Conservation (phyloP, 2,797 vertebrate genomes). For the Synaphobranchus kaupii region DNA sequence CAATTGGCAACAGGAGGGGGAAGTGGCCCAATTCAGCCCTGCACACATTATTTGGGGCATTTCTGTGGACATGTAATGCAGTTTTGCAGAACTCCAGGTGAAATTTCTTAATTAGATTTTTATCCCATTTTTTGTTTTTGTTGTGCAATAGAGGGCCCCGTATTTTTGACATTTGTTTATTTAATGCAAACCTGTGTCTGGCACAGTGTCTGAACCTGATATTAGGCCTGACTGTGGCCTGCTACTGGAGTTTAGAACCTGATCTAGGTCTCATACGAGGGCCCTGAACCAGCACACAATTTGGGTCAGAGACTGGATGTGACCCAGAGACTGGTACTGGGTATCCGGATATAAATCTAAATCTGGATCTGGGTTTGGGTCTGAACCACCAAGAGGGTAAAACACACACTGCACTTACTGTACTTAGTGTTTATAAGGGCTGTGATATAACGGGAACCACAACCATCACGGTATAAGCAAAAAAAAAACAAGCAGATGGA, state of each 20-base stretch:
- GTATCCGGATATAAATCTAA: background rate
- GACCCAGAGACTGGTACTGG: background rate
- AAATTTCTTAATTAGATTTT: too few relatives aligned
- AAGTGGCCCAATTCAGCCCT: too few relatives aligned
- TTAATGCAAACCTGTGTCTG: too few relatives aligned
- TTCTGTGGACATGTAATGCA: too few relatives aligned
- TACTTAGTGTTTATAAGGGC: background rate
- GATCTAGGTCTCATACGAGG: background rate
- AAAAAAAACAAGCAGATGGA: background rate
- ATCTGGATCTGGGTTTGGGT: background rate
- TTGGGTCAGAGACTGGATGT: background rate
- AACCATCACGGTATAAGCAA: background rate
- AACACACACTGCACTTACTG: conserved; percentile 13
- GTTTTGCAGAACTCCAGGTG: too few relatives aligned
- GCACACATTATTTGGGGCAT: too few relatives aligned
- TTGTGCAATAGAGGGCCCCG: too few relatives aligned
- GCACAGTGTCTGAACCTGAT: too few relatives aligned
- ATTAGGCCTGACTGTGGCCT: background rate
- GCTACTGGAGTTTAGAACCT: background rate
- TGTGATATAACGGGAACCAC: background rate
- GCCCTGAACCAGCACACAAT: too few relatives aligned
- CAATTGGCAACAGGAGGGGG: too few relatives aligned
- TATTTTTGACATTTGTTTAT: too few relatives aligned
- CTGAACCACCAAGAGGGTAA: conserved; percentile 11
- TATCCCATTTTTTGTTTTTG: too few relatives aligned